These are phyloP conservation scores for Pardalotus punctatus DNA, from an alignment of 2,113 vertebrate species.

Conservation along the genomic window DNA sequence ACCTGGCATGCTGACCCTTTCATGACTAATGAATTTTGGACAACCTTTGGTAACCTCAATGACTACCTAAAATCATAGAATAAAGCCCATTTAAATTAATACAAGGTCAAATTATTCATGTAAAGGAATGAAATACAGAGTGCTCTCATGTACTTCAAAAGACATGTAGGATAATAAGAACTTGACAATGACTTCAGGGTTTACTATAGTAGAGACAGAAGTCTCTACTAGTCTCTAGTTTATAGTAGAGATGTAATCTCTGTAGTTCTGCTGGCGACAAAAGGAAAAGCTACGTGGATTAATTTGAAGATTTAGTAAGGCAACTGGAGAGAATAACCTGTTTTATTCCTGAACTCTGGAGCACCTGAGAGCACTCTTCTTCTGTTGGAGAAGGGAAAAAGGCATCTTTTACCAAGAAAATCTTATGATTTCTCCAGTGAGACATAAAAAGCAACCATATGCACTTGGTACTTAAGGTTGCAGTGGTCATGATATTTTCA, in stretches of 20 bases:
- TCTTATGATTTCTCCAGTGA: neutral
- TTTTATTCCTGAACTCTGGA: neutral
- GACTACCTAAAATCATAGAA: neutral
- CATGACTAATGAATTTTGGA: neutral
- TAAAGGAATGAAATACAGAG: neutral
- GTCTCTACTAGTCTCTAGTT: no score
- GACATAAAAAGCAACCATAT: neutral
- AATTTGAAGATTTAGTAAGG: neutral
- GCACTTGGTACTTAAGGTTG: neutral
- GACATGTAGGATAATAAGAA: neutral
- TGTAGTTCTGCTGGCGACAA: neutral
- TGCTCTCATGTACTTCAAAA: neutral
- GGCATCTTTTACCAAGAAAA: neutral
- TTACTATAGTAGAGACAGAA: neutral
- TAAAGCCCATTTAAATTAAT: neutral
- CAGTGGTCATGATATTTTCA: neutral
- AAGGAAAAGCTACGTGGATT: neutral
- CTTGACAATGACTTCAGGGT: neutral
- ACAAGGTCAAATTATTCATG: neutral
- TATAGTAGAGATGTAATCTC: neutral
- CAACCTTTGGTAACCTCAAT: neutral
- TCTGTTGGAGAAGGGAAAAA: neutral
- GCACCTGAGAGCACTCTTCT: neutral
- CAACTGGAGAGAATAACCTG: neutral
- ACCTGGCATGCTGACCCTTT: neutral